Conservation (phyloP, 2,888 invertebrate species). For the Meta bourneti region DNA sequence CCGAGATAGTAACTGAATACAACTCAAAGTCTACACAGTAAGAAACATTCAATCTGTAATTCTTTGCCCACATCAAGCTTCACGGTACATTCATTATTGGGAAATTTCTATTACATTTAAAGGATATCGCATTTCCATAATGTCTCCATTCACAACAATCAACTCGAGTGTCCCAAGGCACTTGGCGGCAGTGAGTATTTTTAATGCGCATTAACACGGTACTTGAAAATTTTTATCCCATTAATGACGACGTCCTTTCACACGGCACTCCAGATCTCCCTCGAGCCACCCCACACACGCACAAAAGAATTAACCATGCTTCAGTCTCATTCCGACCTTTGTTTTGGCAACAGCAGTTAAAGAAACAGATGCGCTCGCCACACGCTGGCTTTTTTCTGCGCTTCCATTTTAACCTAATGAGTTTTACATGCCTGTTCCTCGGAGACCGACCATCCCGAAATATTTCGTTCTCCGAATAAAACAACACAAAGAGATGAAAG, state of each 20-base stretch:
- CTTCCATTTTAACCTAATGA: slow-evolving; percentile 18
- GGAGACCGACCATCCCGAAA: neutral
- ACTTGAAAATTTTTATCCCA: neutral
- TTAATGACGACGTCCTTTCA: neutral
- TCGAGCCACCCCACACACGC: neutral
- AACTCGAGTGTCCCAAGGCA: neutral
- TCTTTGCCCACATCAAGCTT: neutral
- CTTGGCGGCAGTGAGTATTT: neutral
- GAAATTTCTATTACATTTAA: neutral
- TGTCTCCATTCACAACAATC: neutral
- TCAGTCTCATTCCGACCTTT: neutral
- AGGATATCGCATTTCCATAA: neutral
- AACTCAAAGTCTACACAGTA: neutral
- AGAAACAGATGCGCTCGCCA: neutral
- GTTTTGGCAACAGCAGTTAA: slow-evolving; percentile 20
- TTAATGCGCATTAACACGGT: neutral
- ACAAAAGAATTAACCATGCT: neutral
- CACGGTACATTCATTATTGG: neutral
- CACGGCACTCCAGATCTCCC: neutral
- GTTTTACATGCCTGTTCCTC: neutral
- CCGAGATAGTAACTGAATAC: too few relatives aligned
- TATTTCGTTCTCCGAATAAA: neutral
- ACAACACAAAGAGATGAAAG: neutral
- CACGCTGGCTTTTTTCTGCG: neutral
- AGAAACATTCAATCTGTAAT: neutral